Percentiles rank a stretch among this genome's conserved stretches.
Evolutionary conservation across 1,140 invertebrate species (phyloP).

Genomic region (Octopus bimaculoides): DNA sequence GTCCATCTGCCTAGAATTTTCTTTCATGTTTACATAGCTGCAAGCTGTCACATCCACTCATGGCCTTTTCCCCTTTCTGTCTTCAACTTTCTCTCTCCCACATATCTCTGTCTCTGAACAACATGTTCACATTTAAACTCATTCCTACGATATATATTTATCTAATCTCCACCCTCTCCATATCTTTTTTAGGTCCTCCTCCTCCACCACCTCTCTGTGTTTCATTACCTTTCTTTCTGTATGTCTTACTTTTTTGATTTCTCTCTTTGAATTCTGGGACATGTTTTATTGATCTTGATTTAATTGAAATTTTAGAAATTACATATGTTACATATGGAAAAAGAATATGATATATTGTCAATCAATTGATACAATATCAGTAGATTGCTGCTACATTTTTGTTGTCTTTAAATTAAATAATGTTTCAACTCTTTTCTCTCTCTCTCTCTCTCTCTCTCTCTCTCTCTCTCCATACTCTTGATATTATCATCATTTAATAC

Average conservation of each 20-base stretch:
- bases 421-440: not conserved
- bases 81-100: slow-evolving; percentile 9
- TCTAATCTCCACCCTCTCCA: not conserved
- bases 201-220: slow-evolving; percentile 8
- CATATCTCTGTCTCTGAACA: not conserved
- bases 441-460: not conserved
- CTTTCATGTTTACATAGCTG: too few species aligned
- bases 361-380: too few species aligned
- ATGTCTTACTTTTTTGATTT: slow-evolving; percentile 8
- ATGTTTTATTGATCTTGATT: not conserved
- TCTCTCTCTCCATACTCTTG: slow-evolving; percentile 3
- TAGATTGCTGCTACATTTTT: not conserved
- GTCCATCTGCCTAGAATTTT: not conserved
- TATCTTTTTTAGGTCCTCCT: not conserved
- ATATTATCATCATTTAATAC: too few species aligned
- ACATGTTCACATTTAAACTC: too few species aligned
- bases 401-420: not conserved
- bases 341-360: too few species aligned
- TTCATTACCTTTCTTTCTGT: slow-evolving; percentile 11
- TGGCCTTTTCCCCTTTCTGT: not conserved
- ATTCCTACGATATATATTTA: not conserved
- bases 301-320: not conserved
- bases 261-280: not conserved
- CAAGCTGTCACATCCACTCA: too few species aligned
- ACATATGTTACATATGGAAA: too few species aligned